phyloP scores from a whole-genome alignment of 92 coral and sea anemone genomes.

The Desmophyllum pertusum region DNA sequence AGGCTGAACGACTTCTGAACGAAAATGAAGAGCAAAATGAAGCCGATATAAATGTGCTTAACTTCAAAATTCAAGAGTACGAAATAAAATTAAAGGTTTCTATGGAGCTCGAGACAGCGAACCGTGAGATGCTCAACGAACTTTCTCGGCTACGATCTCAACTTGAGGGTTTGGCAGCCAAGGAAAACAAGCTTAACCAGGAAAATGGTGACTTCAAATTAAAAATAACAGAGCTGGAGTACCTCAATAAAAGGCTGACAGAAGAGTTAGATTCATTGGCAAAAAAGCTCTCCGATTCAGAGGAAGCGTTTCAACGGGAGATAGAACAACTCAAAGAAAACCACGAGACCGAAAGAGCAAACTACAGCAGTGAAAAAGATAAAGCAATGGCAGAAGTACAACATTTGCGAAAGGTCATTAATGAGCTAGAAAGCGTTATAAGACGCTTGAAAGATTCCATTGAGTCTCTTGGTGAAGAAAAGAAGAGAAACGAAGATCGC shows the following conservation, averaged over 20 bases:
- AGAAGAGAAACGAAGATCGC: conserved; percentile 19
- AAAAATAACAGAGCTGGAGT: conserved; percentile 38
- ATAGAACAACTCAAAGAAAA: conserved; percentile 26
- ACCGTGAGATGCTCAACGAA: conserved; percentile 50
- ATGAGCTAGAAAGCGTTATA: conserved; percentile 1
- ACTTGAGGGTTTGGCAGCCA: conserved; percentile 33
- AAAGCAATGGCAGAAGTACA: conserved; percentile 13
- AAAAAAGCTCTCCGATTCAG: conserved; percentile 34
- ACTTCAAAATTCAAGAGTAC: conserved; percentile 38
- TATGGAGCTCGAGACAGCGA: conserved; percentile 52
- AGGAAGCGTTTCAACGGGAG: conserved; percentile 36
- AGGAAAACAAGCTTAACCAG: conserved; percentile 27
- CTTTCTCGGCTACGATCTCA: conserved; percentile 39
- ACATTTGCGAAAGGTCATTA: conserved; percentile 4
- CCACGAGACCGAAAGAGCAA: conserved; percentile 15
- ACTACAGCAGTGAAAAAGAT: conserved; percentile 10
- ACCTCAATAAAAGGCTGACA: conserved; percentile 16
- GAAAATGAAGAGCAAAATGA: conserved; percentile 32
- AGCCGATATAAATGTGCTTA: conserved; percentile 14
- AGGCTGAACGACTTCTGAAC: conserved; percentile 16
- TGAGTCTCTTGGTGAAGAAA: conserved; percentile 19
- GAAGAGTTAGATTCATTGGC: conserved; percentile 15
- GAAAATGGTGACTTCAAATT: conserved; percentile 34
- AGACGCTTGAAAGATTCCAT: conserved; percentile 16
- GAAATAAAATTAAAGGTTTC: conserved; percentile 36